Percentiles rank a stretch among this genome's conserved stretches.
Evolutionary conservation across 2,888 invertebrate genomes (phyloP).

Genomic region (Acanthosepion lycidas): DNA sequence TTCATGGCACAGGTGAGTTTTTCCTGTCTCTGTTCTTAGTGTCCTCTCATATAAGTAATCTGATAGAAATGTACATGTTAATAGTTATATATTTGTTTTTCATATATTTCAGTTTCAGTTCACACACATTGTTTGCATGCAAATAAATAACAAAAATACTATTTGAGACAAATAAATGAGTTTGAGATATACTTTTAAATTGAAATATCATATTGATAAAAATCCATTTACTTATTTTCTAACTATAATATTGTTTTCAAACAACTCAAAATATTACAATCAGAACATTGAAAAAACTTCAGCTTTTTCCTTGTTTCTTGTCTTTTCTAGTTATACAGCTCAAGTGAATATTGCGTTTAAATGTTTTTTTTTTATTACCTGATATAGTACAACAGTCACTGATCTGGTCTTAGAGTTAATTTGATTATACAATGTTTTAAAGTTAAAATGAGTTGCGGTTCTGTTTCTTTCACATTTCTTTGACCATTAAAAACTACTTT

Average conservation of each 20-base stretch:
- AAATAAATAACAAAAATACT: background rate
- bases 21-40: slow-evolving; percentile 33
- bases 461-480: background rate
- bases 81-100: background rate
- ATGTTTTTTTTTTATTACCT: background rate
- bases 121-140: background rate
- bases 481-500: background rate
- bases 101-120: background rate
- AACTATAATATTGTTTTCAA: background rate
- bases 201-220: background rate
- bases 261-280: background rate
- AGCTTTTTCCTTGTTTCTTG: background rate
- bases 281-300: background rate
- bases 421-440: background rate
- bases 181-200: background rate
- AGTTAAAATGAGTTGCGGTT: background rate
- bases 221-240: background rate
- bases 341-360: background rate
- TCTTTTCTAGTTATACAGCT: background rate
- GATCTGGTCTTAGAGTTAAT: background rate
- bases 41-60: slow-evolving; percentile 12
- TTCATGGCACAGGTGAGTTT: slow-evolving; percentile 33
- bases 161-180: background rate
- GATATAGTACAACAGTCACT: background rate
- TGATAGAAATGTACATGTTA: slow-evolving; percentile 21